Evolutionary conservation across 2,888 invertebrate genomes (phyloP), one percentile per base, ranked within the genome.

Genomic region (Keiferia lycopersicella): DNA sequence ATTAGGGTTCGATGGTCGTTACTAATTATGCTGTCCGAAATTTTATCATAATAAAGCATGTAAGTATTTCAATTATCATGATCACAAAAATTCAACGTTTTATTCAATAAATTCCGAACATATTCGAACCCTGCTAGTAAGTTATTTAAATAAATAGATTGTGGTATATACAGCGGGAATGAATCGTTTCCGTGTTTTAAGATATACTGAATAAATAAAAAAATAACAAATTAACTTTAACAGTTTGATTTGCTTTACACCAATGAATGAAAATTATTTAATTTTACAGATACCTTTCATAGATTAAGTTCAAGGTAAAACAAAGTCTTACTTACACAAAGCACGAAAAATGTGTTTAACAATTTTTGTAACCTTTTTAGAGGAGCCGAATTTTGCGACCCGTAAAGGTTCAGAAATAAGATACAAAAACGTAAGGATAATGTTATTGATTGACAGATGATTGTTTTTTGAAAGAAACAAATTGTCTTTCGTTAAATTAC

Each of bases 131-230:
- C 22, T 14, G 22, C 26, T 22, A 53, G 22, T 26, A 53, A n/a
- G 20, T 53, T 22, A 53, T 26, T 22, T 53, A 41, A 65, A 61
- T 61, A 62, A 66, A 66, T 62, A 63, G 14, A 53, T 53, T 22
- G 66, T 66, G 66, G 66, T 66, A 66, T 66, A 10, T 66, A 66
- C 66, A 66, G 16, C 59, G 66, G 64, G 64, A 66, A 66, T 66
- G 66, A 66, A 66, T 66, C 66, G 30, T 26, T 61, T 51, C 34
- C 51, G 53, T 53, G 26, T 51, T 26, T 26, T 26, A 26, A 26
- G 26, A 26, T 26, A 26, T 26, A 26, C 2, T 26, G 22, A 50
- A 11, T 18, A 10, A 11, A 18, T 50, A 18, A 11, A 18, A 18
- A 7, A 20, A 18, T 7, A 56, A 26, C 26, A 8, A n/a, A 8